Evolutionary conservation across 2,797 vertebrate genomes (phyloP), one percentile per base, ranked within the genome.

Genomic region (Typhlichthys eigenmanni): DNA sequence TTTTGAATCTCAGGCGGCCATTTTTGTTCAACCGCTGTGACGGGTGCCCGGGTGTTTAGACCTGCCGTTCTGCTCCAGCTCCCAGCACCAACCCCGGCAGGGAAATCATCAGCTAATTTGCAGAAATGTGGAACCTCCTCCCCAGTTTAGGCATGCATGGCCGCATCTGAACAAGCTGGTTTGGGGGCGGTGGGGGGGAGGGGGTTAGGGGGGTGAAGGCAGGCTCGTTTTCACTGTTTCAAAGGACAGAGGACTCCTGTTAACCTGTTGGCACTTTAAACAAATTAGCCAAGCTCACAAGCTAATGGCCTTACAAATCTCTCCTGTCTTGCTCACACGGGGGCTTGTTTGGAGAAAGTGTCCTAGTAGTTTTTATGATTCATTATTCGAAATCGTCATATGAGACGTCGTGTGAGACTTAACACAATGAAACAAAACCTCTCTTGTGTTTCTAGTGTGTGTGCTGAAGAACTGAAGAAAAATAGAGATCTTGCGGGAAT

Each of bases 41-140:
- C 46, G 60, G 47, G 13, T 47, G 47, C 61, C 46, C 43, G 19
- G 3, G 68, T 72, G 83, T 79, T 84, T 70, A 70, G 72, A 58
- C 52, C 69, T 66, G 72, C 68, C 64, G 65, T 68, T 66, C 78
- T 68, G 81, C 83, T 81, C 71, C 78, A 17, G 71, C 76, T 72
- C 82, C 76, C 85, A 88, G 85, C 88, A 72, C 78, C 90, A 92
- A 87, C 91, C 86, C 87, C 54, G 77, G 19, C 46, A 92, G 89
- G 91, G 87, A 92, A 92, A 92, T 92, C 72, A 88, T 70, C 83
- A 80, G 78, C 89, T 91, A 87, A 92, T 92, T 92, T 93, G 91
- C 91, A 93, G 92, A 83, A 88, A 70, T 69, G 78, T 75, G 76
- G 82, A 58, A 69, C 85, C 79, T 76, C 85, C 77, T 84, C 75